Conservation (phyloP, 2,797 vertebrate species). For the Tragelaphus eurycerus region DNA sequence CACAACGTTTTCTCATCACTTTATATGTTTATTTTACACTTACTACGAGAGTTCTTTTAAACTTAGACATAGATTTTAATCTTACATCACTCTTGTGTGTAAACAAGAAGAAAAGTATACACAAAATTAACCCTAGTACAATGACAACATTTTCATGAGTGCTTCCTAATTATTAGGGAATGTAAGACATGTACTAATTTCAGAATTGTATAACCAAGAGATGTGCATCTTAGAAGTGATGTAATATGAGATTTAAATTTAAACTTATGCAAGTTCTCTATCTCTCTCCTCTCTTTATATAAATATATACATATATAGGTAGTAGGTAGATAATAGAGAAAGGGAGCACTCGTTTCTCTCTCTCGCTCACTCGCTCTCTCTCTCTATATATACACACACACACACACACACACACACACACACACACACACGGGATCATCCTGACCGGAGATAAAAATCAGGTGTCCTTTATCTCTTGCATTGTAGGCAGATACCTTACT, state of each 20-base stretch:
- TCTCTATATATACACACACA: rapidly evolving
- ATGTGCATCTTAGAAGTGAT: neutral
- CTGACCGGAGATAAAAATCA: neutral
- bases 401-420: neutral
- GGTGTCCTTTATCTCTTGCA: neutral
- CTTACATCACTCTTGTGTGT: neutral
- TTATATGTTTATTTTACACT: neutral
- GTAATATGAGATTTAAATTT: neutral
- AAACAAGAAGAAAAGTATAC: neutral
- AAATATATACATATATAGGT: neutral
- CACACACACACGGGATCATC: neutral
- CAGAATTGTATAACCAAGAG: neutral
- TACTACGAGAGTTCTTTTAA: neutral
- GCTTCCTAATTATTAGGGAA: neutral
- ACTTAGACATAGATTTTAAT: neutral
- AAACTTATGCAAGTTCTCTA: neutral
- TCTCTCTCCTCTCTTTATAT: neutral
- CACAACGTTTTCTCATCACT: neutral
- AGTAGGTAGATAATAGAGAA: neutral
- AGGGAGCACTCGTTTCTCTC: neutral
- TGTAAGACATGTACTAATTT: neutral
- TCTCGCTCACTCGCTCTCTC: too few species aligned
- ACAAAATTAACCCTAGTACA: neutral
- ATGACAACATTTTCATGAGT: neutral
- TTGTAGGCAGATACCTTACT: neutral